phyloP scores from a whole-genome alignment of 2,888 invertebrate genomes.

The Caradrina clavipalpis region DNA sequence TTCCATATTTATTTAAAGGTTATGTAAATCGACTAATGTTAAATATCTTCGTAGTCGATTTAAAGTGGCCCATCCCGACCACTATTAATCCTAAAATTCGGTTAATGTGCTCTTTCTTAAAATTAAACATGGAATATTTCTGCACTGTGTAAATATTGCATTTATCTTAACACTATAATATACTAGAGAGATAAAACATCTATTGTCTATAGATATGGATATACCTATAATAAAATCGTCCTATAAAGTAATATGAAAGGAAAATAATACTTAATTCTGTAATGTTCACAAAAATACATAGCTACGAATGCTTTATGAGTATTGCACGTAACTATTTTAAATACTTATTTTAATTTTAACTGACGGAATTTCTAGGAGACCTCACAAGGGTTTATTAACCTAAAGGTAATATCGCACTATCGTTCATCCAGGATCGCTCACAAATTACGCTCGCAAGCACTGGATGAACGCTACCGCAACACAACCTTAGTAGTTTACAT shows the following conservation, averaged over 20 bases:
- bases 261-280: conserved; percentile 69
- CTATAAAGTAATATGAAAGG: conserved; percentile 61
- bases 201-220: conserved; percentile 65
- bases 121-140: conserved; percentile 53
- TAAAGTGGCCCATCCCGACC: neutral
- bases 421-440: conserved; percentile 4
- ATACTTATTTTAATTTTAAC: conserved; percentile 20
- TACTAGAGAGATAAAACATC: conserved; percentile 63
- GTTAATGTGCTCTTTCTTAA: conserved; percentile 20
- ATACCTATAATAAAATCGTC: conserved; percentile 65
- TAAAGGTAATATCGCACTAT: conserved; percentile 19
- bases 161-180: conserved; percentile 64
- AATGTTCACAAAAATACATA: conserved; percentile 65
- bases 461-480: neutral
- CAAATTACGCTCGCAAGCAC: neutral
- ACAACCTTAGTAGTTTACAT: conserved; percentile 22
- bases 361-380: conserved; percentile 37
- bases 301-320: conserved; percentile 37
- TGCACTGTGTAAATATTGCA: conserved; percentile 60
- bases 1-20: conserved; percentile 27
- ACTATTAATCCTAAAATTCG: conserved; percentile 1
- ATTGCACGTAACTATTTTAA: conserved; percentile 41
- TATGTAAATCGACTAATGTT: conserved; percentile 12
- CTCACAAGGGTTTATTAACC: conserved; percentile 12
- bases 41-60: conserved; percentile 8